Conservation (phyloP, 2,113 vertebrate species). For the Phocoena phocoena region DNA sequence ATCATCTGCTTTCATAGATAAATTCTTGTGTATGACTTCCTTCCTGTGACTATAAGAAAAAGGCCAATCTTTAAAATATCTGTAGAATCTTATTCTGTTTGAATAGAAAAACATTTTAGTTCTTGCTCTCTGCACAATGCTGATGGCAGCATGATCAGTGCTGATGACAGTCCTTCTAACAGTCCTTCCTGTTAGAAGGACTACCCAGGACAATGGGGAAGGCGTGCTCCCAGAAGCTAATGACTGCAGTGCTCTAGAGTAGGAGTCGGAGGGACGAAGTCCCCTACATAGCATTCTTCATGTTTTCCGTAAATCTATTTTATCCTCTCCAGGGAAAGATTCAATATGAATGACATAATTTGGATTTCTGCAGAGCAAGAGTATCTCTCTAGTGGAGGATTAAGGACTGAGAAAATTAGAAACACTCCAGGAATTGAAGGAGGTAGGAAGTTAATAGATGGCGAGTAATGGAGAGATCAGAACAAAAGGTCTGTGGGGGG, state of each 20-base stretch:
- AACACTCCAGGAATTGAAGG: conserved; percentile 51
- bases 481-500: background rate
- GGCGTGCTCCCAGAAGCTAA: background rate
- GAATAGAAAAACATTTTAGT: background rate
- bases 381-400: conserved; percentile 38
- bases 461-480: conserved; percentile 2
- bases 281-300: background rate
- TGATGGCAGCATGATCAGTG: background rate
- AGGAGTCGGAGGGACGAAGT: background rate
- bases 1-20: background rate
- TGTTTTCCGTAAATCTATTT: conserved; percentile 33
- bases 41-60: background rate
- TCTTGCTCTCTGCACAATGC: background rate
- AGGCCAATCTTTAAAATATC: background rate
- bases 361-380: conserved; percentile 35
- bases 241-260: background rate
- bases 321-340: background rate
- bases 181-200: background rate
- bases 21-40: background rate
- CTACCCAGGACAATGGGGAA: background rate
- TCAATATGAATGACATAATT: conserved; percentile 42
- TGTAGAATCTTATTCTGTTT: background rate
- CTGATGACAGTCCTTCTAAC: too few relatives aligned
- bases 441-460: conserved; percentile 30
- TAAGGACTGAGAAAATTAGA: conserved; percentile 65